Percentiles rank a stretch among this genome's conserved stretches.
Evolutionary conservation across 2,888 invertebrate genomes (phyloP).

Genomic region (Mythimna albipuncta): DNA sequence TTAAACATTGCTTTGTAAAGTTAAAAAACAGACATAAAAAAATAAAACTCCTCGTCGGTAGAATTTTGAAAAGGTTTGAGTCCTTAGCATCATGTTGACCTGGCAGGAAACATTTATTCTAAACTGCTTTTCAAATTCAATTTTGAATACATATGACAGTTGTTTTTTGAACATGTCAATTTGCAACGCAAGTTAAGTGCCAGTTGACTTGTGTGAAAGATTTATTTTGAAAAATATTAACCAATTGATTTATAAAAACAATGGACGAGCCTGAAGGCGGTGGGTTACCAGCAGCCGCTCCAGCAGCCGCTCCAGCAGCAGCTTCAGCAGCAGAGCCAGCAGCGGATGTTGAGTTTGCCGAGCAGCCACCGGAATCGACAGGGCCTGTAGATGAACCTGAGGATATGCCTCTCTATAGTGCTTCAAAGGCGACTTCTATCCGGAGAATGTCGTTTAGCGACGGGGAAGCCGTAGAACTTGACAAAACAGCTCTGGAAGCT

Average conservation of each 20-base stretch:
- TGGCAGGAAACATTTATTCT: slow-evolving; percentile 28
- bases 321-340: too few relatives aligned
- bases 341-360: neutral
- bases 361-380: neutral
- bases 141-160: slow-evolving; percentile 33
- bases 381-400: neutral
- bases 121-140: slow-evolving; percentile 14
- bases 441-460: slow-evolving; percentile 29
- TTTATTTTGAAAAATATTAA: slow-evolving; percentile 8
- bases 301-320: neutral
- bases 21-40: too few relatives aligned
- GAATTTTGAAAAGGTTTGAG: neutral
- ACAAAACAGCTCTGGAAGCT: slow-evolving; percentile 83
- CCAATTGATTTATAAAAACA: slow-evolving; percentile 11
- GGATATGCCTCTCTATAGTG: rapidly evolving
- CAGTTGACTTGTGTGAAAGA: slow-evolving; percentile 16
- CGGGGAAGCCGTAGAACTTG: slow-evolving; percentile 76
- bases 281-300: neutral
- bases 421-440: neutral
- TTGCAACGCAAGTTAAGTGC: neutral
- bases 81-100: too few relatives aligned
- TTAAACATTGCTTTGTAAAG: too few relatives aligned
- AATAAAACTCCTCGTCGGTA: neutral
- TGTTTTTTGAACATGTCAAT: neutral
- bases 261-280: slow-evolving; percentile 39